phyloP scores from a whole-genome alignment of 2,888 invertebrate species.

The Drosophila robusta region DNA sequence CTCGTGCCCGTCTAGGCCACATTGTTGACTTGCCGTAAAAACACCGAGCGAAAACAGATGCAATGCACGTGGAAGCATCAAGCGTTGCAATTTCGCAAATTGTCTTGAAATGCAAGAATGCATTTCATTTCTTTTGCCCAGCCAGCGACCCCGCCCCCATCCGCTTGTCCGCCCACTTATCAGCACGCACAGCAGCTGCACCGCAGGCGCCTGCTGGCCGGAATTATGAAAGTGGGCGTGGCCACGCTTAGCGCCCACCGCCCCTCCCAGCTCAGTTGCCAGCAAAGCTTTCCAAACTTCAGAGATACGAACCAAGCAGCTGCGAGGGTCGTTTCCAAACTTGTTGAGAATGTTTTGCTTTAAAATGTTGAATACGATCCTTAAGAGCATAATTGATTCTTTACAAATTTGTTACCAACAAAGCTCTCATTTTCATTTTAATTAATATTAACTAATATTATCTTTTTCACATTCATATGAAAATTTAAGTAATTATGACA shows the following conservation, averaged over 20 bases:
- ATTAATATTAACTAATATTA: no score
- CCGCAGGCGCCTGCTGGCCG: conserved; percentile 34
- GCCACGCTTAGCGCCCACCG: conserved; percentile 7
- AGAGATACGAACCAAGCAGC: conserved; percentile 37
- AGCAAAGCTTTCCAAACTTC: conserved; percentile 16
- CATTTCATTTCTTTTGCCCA: conserved; percentile 65
- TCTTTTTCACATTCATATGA: no score
- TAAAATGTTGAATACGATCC: no score
- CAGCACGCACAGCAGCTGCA: conserved; percentile 42
- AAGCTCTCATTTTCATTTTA: no score
- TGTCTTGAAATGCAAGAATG: conserved; percentile 76
- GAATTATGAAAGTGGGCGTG: conserved; percentile 50
- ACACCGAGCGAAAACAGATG: conserved; percentile 54
- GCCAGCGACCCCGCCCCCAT: conserved; percentile 1
- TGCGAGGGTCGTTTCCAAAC: conserved; percentile 3
- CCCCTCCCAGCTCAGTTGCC: background rate
- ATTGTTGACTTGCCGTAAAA: conserved; percentile 76
- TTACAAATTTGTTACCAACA: no score
- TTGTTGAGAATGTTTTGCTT: background rate
- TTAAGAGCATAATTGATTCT: no score
- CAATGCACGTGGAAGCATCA: conserved; percentile 77
- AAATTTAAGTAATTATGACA: no score
- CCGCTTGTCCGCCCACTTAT: background rate
- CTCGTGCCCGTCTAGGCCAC: conserved; percentile 49
- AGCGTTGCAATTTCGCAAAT: conserved; percentile 76